Evolutionary conservation across 1,140 invertebrate species (phyloP), one percentile per base, ranked within the genome.

Genomic region (Harpegnathos saltator): DNA sequence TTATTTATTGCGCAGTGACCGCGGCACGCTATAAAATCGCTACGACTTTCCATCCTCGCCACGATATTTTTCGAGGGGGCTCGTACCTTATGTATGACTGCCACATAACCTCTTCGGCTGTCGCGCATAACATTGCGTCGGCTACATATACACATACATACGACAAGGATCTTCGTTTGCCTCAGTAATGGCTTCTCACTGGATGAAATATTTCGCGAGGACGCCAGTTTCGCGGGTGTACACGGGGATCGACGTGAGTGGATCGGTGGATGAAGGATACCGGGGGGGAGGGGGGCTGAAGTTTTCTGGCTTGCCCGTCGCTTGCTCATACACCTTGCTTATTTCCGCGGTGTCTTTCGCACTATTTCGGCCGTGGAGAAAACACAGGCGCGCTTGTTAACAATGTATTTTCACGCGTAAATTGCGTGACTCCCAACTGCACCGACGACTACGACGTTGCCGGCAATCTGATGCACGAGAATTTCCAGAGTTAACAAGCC

Each of bases 171-270:
- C 15, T 61, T 14, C 22, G 29, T 22, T 54, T 15, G 59, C 85
- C n/a, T n/a, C 65, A 17, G 58, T 88, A 91, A 91, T 89, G 87
- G 87, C 81, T 91, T 91, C 89, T 62, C 85, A 78, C 86, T 87
- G 80, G 87, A 91, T 90, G 87, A 92, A 91, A 88, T 90, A 88
- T 89, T 78, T 80, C 77, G 83, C 84, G 85, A 91, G 7, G 88
- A 89, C 50, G 86, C 85, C 85, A 87, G 82, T 82, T n/a, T n/a
- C n/a, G n/a, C n/a, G 54, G 82, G 17, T 85, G 52, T n/a, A 61
- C 66, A 44, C 38, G 38, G 38, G n/a, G 5, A 89, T 72, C 82
- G 80, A 38, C 84, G 91, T 89, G 89, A 91, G 91, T 92, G 85
- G 87, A 91, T 92, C 38, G 38, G 9, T 88, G n/a, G n/a, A n/a